phyloP scores from a whole-genome alignment of 1,140 invertebrate species.

The Cryptotermes secundus region DNA sequence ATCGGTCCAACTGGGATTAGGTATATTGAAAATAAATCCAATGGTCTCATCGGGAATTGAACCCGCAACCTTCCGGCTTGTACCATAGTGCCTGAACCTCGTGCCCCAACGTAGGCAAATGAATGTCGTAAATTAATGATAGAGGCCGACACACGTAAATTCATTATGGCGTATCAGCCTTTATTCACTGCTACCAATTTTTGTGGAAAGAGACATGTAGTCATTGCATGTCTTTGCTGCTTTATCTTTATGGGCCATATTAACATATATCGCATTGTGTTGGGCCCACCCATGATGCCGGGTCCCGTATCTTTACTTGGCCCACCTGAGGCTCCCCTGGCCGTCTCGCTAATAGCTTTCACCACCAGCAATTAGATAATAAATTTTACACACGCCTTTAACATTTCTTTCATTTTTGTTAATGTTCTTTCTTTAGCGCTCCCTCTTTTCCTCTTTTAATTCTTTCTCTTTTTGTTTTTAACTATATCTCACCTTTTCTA shows the following conservation, averaged over 20 bases:
- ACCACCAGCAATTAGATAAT: slow-evolving; percentile 38
- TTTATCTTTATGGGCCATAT: slow-evolving; percentile 19
- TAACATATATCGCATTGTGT: slow-evolving; percentile 27
- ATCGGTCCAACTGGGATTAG: too few species aligned
- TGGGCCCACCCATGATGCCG: slow-evolving; percentile 27
- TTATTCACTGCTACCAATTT: not conserved
- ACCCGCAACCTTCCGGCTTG: too few species aligned
- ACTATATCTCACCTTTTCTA: not conserved
- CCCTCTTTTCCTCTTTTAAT: slow-evolving; percentile 17
- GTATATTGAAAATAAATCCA: too few species aligned
- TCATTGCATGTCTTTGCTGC: not conserved
- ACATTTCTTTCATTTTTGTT: slow-evolving; percentile 26
- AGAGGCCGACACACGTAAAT: too few species aligned
- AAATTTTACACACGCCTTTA: slow-evolving; percentile 36
- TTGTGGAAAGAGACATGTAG: not conserved
- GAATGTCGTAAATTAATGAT: too few species aligned
- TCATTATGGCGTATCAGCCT: too few species aligned
- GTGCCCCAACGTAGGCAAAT: too few species aligned
- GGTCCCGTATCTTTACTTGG: not conserved
- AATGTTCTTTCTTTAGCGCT: slow-evolving; percentile 16
- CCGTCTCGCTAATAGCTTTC: slow-evolving; percentile 34
- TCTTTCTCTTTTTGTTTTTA: not conserved
- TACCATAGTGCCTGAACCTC: too few species aligned
- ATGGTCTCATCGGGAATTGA: too few species aligned
- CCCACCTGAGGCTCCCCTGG: slow-evolving; percentile 12